Evolutionary conservation across 2,113 vertebrate genomes (phyloP), one percentile per base, ranked within the genome.

Genomic region (Aleadryas rufinucha): DNA sequence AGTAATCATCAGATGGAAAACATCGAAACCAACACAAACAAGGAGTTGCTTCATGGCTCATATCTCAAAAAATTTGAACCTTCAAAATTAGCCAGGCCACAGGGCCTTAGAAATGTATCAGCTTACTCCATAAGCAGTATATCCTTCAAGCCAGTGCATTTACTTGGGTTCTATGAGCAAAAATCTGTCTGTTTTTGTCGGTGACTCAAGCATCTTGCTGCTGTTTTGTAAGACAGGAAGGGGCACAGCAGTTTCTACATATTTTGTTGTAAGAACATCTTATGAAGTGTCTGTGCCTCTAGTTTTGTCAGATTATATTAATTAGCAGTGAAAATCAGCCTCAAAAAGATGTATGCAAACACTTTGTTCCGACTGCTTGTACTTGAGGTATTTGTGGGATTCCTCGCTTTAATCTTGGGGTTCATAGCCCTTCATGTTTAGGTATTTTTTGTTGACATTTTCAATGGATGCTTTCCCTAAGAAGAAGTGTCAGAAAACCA

Each of bases 291-390:
- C 53, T 68, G 18, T 5, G 8, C 17, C 53, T 91, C 22, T 53
- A 49, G 44, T 85, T 88, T 91, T 75, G 53, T 91, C 78, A 89
- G 44, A 72, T 85, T 87, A 81, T 10, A 26, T 85, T 89, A 91
- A 87, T 71, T 91, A 75, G 37, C 16, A 49, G 37, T 41, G 35
- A 87, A 89, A 93, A 74, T 61, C 16, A 44, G 10, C 47, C 56
- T 52, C 27, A n/a, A 31, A 65, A 65, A 70, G 16, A 52, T 50
- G n/a, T 52, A 57, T 56, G 50, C 28, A 79, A 79, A 35, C 31
- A 17, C 20, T 89, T 91, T 84, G 6, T 74, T 75, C 21, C 54
- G 30, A 70, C n/a, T 6, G 4, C 35, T 70, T 75, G 26, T 37
- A 61, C 13, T 76, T 47, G 30, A 66, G 52, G 22, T 50, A 56